phyloP scores from a whole-genome alignment of 2,113 vertebrate genomes.

The Campylorhamphus procurvoides region DNA sequence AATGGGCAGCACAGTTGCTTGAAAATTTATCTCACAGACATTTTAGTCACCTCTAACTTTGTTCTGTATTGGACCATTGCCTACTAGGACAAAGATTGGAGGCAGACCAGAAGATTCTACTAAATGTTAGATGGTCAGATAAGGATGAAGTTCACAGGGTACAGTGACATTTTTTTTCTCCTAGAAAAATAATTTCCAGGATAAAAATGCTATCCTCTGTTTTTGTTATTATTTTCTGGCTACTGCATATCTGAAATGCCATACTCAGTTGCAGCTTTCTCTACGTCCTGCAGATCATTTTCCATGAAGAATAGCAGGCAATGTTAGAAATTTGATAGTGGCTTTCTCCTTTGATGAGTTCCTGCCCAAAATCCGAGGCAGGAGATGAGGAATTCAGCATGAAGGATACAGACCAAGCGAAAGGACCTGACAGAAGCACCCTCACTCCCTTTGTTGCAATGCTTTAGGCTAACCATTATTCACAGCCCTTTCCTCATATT shows the following conservation, averaged over 20 bases:
- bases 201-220: not conserved
- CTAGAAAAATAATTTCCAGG: constrained; percentile 8
- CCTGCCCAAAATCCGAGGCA: constrained; percentile 39
- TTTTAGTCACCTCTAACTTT: not conserved
- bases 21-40: not conserved
- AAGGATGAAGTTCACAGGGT: not conserved
- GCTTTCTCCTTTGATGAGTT: constrained; percentile 46
- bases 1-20: not conserved
- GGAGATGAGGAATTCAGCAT: constrained; percentile 51
- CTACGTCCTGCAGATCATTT: not conserved
- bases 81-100: not conserved
- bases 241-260: not conserved
- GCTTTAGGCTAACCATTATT: constrained; percentile 77
- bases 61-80: not conserved
- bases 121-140: not conserved
- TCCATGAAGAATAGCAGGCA: constrained; percentile 40
- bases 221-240: constrained; percentile 43
- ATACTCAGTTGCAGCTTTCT: not conserved
- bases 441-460: constrained; percentile 68
- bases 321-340: constrained; percentile 42
- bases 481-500: constrained; percentile 56
- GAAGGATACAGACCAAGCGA: constrained; percentile 46
- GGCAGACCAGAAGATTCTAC: not conserved
- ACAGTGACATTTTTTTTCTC: not conserved
- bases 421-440: constrained; percentile 54